Percentiles rank a stretch among this genome's conserved stretches.
Conservation (phyloP, 2,113 vertebrate genomes). For the Forbesichthys papilliferus region DNA sequence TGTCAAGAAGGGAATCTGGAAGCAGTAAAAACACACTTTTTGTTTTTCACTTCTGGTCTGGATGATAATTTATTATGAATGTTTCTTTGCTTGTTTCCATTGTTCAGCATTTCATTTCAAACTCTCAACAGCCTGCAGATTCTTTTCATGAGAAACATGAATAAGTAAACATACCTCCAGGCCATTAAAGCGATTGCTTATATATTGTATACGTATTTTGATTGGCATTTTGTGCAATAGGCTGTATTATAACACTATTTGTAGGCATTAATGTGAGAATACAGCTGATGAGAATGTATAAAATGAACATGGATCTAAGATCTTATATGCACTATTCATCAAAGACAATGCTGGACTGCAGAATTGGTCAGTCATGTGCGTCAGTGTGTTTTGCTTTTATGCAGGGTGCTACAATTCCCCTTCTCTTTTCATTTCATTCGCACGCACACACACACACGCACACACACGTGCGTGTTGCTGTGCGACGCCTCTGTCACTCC, state of each 20-base stretch:
- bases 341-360: not conserved
- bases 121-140: constrained; percentile 7
- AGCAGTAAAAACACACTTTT: constrained; percentile 38
- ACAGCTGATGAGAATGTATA: no score
- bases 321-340: not conserved
- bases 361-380: constrained; percentile 27
- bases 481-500: constrained; percentile 48
- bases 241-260: not conserved
- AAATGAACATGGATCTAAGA: no score
- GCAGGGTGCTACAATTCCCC: constrained; percentile 1
- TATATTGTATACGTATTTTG: not conserved
- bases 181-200: not conserved
- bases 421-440: constrained; percentile 11
- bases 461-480: not conserved
- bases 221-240: not conserved
- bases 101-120: constrained; percentile 9
- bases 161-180: constrained; percentile 3
- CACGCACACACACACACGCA: no score
- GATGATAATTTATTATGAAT: no score
- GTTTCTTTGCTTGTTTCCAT: not conserved
- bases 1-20: constrained; percentile 38
- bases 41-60: constrained; percentile 23
- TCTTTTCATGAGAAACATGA: constrained; percentile 2
- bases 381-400: constrained; percentile 8
- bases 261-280: not conserved